Conservation (phyloP, 2,888 invertebrate species). For the Crioceris asparagi region DNA sequence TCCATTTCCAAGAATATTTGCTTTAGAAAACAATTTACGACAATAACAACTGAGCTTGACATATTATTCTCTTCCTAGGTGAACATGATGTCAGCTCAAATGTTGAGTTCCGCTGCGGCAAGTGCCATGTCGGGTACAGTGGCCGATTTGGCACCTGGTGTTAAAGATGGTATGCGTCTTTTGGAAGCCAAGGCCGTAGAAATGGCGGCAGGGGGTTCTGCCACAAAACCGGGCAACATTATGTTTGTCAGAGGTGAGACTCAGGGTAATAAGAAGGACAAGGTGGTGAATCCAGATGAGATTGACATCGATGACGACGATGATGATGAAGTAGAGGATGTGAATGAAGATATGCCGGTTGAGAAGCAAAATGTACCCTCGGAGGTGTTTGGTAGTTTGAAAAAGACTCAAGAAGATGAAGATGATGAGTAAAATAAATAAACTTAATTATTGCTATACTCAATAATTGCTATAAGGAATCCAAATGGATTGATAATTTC, state of each 20-base stretch:
- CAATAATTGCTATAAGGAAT: too few relatives aligned
- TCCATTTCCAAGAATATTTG: too few relatives aligned
- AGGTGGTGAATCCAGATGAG: constrained; percentile 78
- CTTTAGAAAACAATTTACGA: too few relatives aligned
- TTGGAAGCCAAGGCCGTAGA: constrained; percentile 75
- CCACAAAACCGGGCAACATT: constrained; percentile 47
- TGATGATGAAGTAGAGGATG: constrained; percentile 46
- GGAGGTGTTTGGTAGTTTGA: constrained; percentile 83
- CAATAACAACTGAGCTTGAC: too few relatives aligned
- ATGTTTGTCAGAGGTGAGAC: constrained; percentile 83
- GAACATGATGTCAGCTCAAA: constrained; percentile 99
- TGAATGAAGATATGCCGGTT: constrained; percentile 54
- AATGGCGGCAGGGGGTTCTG: constrained; percentile 44
- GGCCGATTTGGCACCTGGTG: constrained; percentile 63
- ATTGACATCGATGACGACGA: constrained; percentile 66
- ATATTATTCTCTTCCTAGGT: constrained; percentile 31
- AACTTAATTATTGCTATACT: neutral
- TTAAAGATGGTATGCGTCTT: constrained; percentile 80
- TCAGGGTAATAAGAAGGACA: constrained; percentile 59
- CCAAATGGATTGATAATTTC: too few relatives aligned
- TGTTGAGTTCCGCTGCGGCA: constrained; percentile 68
- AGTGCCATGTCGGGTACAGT: constrained; percentile 53
- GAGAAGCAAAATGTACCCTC: constrained; percentile 79
- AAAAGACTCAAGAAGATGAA: constrained; percentile 26
- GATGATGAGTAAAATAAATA: constrained; percentile 5